These are phyloP conservation scores for Desmodus rotundus DNA, from an alignment of 2,113 vertebrate genomes.

Conservation along the genomic window DNA sequence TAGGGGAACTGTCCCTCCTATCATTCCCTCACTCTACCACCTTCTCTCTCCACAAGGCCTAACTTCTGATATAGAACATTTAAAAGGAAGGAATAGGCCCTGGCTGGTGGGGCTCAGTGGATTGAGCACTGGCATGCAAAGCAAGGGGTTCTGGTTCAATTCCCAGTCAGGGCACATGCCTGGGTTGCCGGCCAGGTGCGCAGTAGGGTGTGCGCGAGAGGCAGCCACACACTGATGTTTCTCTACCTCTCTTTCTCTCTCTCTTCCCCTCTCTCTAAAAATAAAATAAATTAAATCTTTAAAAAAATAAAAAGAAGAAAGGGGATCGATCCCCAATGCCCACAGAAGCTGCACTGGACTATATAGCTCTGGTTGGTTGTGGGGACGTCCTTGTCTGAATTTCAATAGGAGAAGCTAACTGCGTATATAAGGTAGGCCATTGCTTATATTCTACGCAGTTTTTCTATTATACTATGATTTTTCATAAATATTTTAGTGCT, in stretches of 20 bases:
- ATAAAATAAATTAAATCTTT: too few relatives aligned
- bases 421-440: neutral
- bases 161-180: too few relatives aligned
- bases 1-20: neutral
- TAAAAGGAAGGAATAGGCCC: neutral
- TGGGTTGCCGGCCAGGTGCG: too few relatives aligned
- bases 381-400: too few relatives aligned
- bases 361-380: too few relatives aligned
- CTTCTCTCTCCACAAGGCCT: neutral
- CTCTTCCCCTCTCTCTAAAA: too few relatives aligned
- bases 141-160: too few relatives aligned
- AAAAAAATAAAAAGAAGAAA: neutral
- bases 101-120: too few relatives aligned
- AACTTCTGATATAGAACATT: neutral
- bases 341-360: neutral
- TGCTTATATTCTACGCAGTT: neutral
- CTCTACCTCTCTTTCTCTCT: too few relatives aligned
- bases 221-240: too few relatives aligned
- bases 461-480: neutral
- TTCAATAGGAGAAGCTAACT: neutral
- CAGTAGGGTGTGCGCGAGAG: too few relatives aligned
- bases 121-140: too few relatives aligned
- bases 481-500: neutral
- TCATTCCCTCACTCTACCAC: neutral
- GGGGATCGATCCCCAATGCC: accelerated